These are phyloP conservation scores for Erannis defoliaria DNA, from an alignment of 2,888 invertebrate species.

Conservation along the genomic window DNA sequence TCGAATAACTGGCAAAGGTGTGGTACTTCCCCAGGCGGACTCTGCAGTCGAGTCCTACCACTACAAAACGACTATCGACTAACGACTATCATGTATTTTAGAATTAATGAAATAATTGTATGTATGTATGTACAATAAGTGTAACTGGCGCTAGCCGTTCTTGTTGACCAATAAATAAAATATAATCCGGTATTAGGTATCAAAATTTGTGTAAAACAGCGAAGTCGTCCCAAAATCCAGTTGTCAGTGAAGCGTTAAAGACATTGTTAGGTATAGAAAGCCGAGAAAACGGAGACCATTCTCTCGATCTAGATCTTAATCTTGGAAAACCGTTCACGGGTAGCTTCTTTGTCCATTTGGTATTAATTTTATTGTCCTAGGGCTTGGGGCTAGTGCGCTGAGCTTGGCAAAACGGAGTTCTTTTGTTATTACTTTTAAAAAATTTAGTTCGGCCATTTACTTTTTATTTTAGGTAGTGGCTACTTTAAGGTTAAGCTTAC, in stretches of 20 bases:
- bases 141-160: too few species aligned
- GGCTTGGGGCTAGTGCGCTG: slow-evolving; percentile 1
- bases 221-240: slow-evolving; percentile 11
- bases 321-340: slow-evolving; percentile 22
- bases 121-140: too few species aligned
- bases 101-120: too few species aligned
- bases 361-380: slow-evolving; percentile 15
- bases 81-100: too few species aligned
- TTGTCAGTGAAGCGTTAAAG: slow-evolving; percentile 21
- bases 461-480: too few species aligned
- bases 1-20: too few species aligned
- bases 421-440: not conserved
- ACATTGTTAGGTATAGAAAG: slow-evolving; percentile 23
- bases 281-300: slow-evolving; percentile 24
- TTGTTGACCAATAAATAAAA: too few species aligned
- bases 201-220: slow-evolving; percentile 9
- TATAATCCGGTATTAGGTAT: not conserved
- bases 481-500: too few species aligned
- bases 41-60: too few species aligned
- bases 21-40: too few species aligned
- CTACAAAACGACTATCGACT: too few species aligned
- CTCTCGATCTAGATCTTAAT: slow-evolving; percentile 24
- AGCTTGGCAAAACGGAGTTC: not conserved
- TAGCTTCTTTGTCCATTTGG: slow-evolving; percentile 4
- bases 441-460: too few species aligned